phyloP scores from a whole-genome alignment of 2,797 vertebrate species.

The Limnodromus scolopaceus region DNA sequence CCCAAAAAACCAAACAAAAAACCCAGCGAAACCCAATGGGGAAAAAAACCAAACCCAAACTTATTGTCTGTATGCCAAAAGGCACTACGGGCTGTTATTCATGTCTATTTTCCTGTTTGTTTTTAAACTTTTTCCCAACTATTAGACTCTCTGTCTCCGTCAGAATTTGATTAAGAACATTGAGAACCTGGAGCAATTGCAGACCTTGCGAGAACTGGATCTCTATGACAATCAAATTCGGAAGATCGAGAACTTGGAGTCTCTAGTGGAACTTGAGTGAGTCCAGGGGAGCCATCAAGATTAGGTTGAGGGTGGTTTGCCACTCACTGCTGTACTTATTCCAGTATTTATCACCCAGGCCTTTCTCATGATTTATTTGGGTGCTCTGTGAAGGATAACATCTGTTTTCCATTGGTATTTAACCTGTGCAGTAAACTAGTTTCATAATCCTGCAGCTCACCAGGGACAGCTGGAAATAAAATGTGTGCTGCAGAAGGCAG shows the following conservation, averaged over 20 bases:
- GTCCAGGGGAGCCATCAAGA: slow-evolving; percentile 27
- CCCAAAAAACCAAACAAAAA: not conserved
- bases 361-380: not conserved
- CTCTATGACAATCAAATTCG: slow-evolving; percentile 98
- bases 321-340: not conserved
- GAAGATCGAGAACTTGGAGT: slow-evolving; percentile 93
- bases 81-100: not conserved
- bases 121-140: not conserved
- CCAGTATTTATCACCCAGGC: not conserved
- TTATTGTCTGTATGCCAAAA: not conserved
- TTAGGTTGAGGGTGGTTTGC: not conserved
- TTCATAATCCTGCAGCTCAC: not conserved
- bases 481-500: not conserved
- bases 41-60: accelerated
- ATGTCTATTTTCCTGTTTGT: not conserved
- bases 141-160: slow-evolving; percentile 93
- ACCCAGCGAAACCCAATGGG: not conserved
- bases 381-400: not conserved
- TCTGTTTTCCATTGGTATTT: not conserved
- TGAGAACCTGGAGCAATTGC: slow-evolving; percentile 92
- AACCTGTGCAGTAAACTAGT: not conserved
- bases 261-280: slow-evolving; percentile 92
- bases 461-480: not conserved
- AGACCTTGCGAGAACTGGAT: slow-evolving; percentile 89
- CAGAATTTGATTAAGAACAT: slow-evolving; percentile 97